Percentiles rank a stretch among this genome's conserved stretches.
Conservation (phyloP, 2,113 vertebrate species). For the Nestor notabilis region DNA sequence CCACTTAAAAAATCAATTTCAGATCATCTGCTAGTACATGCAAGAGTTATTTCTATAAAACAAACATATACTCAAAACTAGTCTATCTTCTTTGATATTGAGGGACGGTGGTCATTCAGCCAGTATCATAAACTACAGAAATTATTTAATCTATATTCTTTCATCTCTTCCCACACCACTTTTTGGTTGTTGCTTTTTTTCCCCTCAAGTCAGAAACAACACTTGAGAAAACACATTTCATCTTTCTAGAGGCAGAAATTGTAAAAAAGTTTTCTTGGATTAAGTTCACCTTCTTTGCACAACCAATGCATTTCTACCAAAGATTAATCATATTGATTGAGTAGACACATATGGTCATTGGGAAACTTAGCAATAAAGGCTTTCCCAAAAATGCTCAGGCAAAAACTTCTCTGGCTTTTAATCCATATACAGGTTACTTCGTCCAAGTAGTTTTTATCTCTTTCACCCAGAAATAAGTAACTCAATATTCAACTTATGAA, state of each 20-base stretch:
- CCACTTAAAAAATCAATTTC: slow-evolving; percentile 14
- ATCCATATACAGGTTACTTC: background rate
- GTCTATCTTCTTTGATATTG: background rate
- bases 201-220: background rate
- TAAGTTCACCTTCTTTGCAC: background rate
- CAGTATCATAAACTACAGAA: background rate
- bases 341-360: background rate
- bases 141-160: background rate
- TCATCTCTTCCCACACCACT: background rate
- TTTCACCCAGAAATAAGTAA: background rate
- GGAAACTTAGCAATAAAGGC: background rate
- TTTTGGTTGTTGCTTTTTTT: background rate
- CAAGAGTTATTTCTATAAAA: background rate
- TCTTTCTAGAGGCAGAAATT: background rate
- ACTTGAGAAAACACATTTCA: background rate
- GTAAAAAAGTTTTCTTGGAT: background rate
- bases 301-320: background rate
- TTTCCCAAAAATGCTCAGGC: background rate
- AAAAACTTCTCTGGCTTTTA: slow-evolving; percentile 1
- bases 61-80: background rate
- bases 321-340: background rate
- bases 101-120: background rate
- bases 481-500: background rate
- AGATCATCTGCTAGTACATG: background rate
- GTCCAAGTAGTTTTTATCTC: background rate